Evolutionary conservation across 1,140 invertebrate species (phyloP).

Genomic region (Pinna nobilis): DNA sequence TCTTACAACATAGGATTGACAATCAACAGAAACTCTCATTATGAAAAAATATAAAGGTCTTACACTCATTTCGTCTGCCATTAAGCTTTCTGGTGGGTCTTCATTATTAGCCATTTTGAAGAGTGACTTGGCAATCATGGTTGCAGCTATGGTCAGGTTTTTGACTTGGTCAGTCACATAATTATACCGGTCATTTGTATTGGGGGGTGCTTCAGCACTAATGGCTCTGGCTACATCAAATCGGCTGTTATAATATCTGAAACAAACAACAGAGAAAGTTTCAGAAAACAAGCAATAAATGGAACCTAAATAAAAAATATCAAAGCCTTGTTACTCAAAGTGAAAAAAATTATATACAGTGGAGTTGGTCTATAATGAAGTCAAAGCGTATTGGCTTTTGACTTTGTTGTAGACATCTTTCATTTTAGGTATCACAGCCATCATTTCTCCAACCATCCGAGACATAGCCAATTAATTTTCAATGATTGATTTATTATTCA

Average conservation of each 20-base stretch:
- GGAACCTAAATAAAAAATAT: neutral
- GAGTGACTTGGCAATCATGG: slow-evolving; percentile 60
- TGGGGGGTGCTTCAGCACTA: slow-evolving; percentile 40
- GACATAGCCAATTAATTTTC: too few species aligned
- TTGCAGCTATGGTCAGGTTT: slow-evolving; percentile 54
- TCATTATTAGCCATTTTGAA: slow-evolving; percentile 55
- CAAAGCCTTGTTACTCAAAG: too few species aligned
- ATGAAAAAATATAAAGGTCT: neutral
- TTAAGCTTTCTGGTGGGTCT: slow-evolving; percentile 29
- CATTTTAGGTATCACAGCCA: too few species aligned
- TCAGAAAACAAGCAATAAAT: neutral
- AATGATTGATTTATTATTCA: too few species aligned
- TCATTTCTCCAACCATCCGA: too few species aligned
- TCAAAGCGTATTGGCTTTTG: too few species aligned
- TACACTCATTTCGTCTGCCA: slow-evolving; percentile 44
- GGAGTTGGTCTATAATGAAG: too few species aligned
- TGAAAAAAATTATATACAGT: too few species aligned
- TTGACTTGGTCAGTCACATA: slow-evolving; percentile 51
- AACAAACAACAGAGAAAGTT: neutral
- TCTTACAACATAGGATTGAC: slow-evolving; percentile 77
- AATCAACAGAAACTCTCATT: slow-evolving; percentile 11
- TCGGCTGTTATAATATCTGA: slow-evolving; percentile 85
- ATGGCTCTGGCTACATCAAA: slow-evolving; percentile 78
- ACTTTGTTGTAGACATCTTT: too few species aligned
- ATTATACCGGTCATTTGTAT: slow-evolving; percentile 44